Conservation (phyloP, 1,140 invertebrate species). For the Drosophila sturtevanti region DNA sequence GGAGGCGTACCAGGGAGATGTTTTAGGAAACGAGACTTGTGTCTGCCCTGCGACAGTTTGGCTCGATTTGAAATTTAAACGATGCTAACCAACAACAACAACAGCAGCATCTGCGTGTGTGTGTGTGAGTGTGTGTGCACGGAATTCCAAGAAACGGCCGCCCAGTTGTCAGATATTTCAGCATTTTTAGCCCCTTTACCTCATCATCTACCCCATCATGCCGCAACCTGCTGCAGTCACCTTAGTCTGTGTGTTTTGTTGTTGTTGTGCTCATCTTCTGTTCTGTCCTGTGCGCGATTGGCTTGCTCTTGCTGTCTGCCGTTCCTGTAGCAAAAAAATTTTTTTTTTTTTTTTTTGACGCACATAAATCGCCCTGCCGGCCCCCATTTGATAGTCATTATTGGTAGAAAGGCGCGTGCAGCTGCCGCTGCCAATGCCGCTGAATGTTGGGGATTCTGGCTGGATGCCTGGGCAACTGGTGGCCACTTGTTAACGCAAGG, state of each 20-base stretch:
- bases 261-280: not conserved
- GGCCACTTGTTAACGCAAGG: conserved; percentile 77
- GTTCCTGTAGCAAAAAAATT: not conserved
- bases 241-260: not conserved
- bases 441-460: not conserved
- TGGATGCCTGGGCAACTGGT: conserved; percentile 35
- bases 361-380: conserved; percentile 74
- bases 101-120: not conserved
- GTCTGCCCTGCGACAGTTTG: conserved; percentile 74
- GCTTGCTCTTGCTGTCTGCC: not conserved
- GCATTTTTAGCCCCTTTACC: conserved; percentile 12
- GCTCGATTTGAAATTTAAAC: conserved; percentile 77
- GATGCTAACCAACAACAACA: conserved; percentile 56
- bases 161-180: conserved; percentile 54
- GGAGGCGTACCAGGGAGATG: conserved; percentile 1
- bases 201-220: not conserved
- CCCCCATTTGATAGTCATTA: conserved; percentile 79
- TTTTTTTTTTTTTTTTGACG: conserved; percentile 61
- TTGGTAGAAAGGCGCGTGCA: conserved; percentile 71
- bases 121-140: conserved; percentile 9
- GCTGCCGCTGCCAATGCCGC: conserved; percentile 34
- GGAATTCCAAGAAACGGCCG: conserved; percentile 75
- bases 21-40: conserved; percentile 46
- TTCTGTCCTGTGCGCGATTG: not conserved
- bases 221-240: conserved; percentile 6